phyloP scores from a whole-genome alignment of 1,140 invertebrate genomes.

The Paraescarpia echinospica region DNA sequence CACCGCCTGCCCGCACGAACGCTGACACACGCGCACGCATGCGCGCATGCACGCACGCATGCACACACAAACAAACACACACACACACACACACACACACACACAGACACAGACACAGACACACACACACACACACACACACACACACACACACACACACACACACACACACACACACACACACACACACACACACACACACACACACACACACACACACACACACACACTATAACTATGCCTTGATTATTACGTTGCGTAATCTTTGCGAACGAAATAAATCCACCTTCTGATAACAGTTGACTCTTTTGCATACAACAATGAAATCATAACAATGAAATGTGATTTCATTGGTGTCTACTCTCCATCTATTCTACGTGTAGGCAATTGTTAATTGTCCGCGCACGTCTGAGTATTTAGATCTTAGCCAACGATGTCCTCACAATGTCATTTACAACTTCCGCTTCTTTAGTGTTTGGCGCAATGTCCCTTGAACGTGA shows the following conservation, averaged over 20 bases:
- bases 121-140: constrained; percentile 3
- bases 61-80: too few relatives aligned
- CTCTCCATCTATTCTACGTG: background rate
- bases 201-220: background rate
- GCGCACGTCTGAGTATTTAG: background rate
- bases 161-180: constrained; percentile 3
- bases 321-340: background rate
- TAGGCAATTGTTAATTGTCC: background rate
- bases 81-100: background rate
- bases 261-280: too few relatives aligned
- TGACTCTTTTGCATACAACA: too few relatives aligned
- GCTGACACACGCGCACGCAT: background rate
- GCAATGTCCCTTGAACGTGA: background rate
- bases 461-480: background rate
- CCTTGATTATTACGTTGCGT: too few relatives aligned
- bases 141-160: constrained; percentile 3
- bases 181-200: background rate
- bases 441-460: background rate
- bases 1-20: background rate
- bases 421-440: too few relatives aligned
- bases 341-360: background rate
- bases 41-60: background rate
- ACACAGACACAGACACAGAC: background rate
- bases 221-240: background rate
- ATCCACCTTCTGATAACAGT: background rate